Evolutionary conservation across 2,888 invertebrate genomes (phyloP), one percentile per base, ranked within the genome.

Genomic region (Epirrhoe alternata): DNA sequence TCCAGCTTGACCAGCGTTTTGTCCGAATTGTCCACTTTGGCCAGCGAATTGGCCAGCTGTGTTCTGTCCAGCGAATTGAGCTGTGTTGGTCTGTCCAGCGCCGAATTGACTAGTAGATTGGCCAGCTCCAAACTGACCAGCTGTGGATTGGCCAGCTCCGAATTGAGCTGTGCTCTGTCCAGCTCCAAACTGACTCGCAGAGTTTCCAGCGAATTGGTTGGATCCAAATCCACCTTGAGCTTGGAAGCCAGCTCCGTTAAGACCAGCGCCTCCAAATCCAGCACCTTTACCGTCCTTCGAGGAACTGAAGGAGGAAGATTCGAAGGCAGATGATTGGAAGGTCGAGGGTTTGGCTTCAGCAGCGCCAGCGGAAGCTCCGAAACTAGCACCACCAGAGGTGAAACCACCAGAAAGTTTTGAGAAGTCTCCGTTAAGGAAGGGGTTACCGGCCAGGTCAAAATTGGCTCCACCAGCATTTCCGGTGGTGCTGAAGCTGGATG

Each of bases 391-490:
- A 71, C 51, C 66, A 52, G 24, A 69, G 59, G 64, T 64, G 63
- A 56, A 73, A 5, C 66, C 72, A 12, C 66, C 69, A 72, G 70
- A 1, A 73, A 68, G 62, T 60, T 87, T 86, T 0, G 86, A 78
- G 70, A 85, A 82, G 2, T 85, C 85, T 31, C 88, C 88, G 61
- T 86, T 87, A 6, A 89, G 63, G 83, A 89, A 89, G 0, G 88
- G 88, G 62, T 89, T 89, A 1, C 74, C 84, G 2, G 76, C 73
- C 17, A 87, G 38, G 45, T 87, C 85, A 0, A 84, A 59, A 38
- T 68, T 68, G 5, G 64, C 68, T 7, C 61, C 59, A 0, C 75
- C 76, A 49, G 68, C 82, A 61, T 72, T 70, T 0, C 74, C 78
- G 0, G 86, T 77, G 5, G 78, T 87, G 16, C 85, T 82, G 3